A percentile compares a stretch with the other conserved stretches of the same genome.
Conservation (phyloP, 2,797 vertebrate species). For the Antennarius maculatus region DNA sequence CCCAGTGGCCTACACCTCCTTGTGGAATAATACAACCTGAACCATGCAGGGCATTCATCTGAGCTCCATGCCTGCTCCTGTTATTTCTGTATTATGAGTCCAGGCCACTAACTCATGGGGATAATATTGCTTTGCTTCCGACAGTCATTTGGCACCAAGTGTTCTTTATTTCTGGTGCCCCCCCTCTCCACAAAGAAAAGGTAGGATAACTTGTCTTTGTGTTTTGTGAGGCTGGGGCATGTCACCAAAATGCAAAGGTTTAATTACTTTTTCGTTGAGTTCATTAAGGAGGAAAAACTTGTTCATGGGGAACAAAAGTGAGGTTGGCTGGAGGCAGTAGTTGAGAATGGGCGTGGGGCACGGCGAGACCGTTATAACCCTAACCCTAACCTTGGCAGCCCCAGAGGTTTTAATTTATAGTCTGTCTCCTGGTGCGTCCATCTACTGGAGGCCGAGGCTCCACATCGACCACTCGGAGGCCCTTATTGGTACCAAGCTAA, state of each 20-base stretch:
- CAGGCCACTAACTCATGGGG: conserved; percentile 76
- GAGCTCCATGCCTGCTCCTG: conserved; percentile 73
- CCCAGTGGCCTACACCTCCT: conserved; percentile 72
- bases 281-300: conserved; percentile 83
- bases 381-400: conserved; percentile 62
- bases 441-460: conserved; percentile 63
- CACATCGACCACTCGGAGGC: conserved; percentile 66
- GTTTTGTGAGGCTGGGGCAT: conserved; percentile 65
- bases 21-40: conserved; percentile 76
- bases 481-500: conserved; percentile 77
- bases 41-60: conserved; percentile 71
- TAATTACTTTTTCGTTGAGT: conserved; percentile 87
- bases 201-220: conserved; percentile 66
- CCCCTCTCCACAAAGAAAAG: conserved; percentile 55
- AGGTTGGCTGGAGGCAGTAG: conserved; percentile 71
- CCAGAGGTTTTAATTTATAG: conserved; percentile 85
- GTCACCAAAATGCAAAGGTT: conserved; percentile 80
- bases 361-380: conserved; percentile 56
- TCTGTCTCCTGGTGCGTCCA: conserved; percentile 74
- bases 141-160: conserved; percentile 85
- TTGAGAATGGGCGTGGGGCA: conserved; percentile 65
- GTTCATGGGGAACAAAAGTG: conserved; percentile 80
- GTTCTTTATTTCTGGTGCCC: conserved; percentile 79
- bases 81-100: conserved; percentile 82
- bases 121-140: conserved; percentile 85